These are phyloP conservation scores for Mirza zaza DNA, from an alignment of 2,113 vertebrate genomes.

Conservation along the genomic window DNA sequence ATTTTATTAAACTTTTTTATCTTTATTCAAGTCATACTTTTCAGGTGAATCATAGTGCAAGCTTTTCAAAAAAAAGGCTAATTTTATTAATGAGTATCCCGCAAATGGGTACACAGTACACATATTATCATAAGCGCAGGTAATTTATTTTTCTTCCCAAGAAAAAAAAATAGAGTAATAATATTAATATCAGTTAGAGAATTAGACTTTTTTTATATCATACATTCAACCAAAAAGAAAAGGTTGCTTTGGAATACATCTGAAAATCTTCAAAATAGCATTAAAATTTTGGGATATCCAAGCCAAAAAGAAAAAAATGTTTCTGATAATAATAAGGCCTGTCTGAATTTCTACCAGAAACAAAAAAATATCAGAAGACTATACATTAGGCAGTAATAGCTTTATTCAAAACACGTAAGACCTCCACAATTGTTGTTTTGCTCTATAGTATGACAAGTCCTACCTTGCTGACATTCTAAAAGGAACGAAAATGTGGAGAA, in stretches of 20 bases:
- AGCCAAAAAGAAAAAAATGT: background rate
- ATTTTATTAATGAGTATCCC: conserved; percentile 24
- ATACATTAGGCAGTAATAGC: conserved; percentile 40
- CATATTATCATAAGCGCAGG: background rate
- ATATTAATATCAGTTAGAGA: background rate
- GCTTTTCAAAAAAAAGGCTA: conserved; percentile 50
- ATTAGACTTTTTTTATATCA: background rate
- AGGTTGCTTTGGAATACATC: background rate
- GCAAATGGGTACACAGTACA: background rate
- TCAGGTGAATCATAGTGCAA: background rate
- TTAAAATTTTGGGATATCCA: background rate
- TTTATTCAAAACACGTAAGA: conserved; percentile 47
- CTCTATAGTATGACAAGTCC: background rate
- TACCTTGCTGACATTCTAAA: conserved; percentile 30
- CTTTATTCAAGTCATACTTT: conserved; percentile 13
- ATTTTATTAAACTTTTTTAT: background rate
- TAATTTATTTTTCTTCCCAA: conserved; percentile 3
- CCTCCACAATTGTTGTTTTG: background rate
- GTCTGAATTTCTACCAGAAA: background rate
- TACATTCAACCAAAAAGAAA: conserved; percentile 49
- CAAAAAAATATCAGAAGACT: conserved; percentile 13
- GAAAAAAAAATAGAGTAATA: background rate
- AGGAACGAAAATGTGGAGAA: background rate
- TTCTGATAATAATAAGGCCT: conserved; percentile 21
- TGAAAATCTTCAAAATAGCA: background rate